Conservation (phyloP, 1,140 invertebrate species). For the Drosophila simulans region DNA sequence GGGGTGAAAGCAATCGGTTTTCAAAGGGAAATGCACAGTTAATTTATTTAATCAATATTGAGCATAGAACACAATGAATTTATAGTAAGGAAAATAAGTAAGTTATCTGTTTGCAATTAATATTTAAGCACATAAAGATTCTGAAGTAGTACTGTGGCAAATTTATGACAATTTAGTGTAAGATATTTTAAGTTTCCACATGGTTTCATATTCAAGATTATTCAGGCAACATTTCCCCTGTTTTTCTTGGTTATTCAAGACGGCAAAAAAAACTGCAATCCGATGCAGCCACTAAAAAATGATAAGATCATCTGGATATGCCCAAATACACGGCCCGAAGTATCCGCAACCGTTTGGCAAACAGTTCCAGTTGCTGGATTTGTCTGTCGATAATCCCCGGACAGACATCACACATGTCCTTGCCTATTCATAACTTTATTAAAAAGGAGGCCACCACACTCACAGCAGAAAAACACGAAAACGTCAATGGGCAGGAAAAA, state of each 20-base stretch:
- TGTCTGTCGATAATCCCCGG: constrained; percentile 54
- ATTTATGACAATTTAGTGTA: too few species aligned
- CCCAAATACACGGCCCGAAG: constrained; percentile 20
- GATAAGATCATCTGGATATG: constrained; percentile 59
- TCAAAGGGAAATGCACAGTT: too few species aligned
- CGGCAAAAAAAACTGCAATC: constrained; percentile 46
- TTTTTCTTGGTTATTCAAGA: constrained; percentile 4
- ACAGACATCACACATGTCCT: constrained; percentile 51
- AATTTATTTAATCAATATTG: too few species aligned
- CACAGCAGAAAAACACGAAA: constrained; percentile 59
- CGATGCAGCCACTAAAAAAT: constrained; percentile 62
- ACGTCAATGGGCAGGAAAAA: constrained; percentile 80
- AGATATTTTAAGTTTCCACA: constrained; percentile 9
- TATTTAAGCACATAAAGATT: too few species aligned
- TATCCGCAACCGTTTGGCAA: constrained; percentile 20
- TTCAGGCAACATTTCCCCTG: neutral
- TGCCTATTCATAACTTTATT: constrained; percentile 75
- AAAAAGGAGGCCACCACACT: constrained; percentile 55
- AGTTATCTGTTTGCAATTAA: too few species aligned
- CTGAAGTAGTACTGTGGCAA: too few species aligned
- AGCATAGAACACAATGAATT: too few species aligned
- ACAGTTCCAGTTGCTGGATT: constrained; percentile 45
- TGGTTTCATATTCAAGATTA: constrained; percentile 2
- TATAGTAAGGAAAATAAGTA: too few species aligned
- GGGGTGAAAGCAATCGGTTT: too few species aligned